These are phyloP conservation scores for Calcarius lapponicus DNA, from an alignment of 2,797 vertebrate genomes.

Conservation along the genomic window DNA sequence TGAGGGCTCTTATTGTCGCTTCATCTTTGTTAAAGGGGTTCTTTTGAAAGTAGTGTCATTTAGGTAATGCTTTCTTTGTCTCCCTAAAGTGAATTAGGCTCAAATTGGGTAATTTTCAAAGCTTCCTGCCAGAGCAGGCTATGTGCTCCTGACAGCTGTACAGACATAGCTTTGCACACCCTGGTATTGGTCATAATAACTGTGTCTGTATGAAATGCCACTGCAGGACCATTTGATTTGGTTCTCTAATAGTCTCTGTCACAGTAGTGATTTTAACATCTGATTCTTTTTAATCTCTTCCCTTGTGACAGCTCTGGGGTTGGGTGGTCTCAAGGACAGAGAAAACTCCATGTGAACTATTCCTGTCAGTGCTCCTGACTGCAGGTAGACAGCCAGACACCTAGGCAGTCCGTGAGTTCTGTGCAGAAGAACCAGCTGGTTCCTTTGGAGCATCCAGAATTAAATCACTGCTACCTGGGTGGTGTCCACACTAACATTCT, in stretches of 20 bases:
- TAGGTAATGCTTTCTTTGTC: not conserved
- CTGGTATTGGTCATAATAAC: not conserved
- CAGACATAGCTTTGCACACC: not conserved
- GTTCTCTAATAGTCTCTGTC: not conserved
- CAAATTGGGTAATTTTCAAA: not conserved
- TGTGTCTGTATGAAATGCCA: not conserved
- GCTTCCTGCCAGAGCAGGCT: not conserved
- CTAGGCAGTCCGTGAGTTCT: rapidly evolving
- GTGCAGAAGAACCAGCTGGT: not conserved
- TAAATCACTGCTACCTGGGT: not conserved
- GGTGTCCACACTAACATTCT: not conserved
- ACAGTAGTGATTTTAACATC: not conserved
- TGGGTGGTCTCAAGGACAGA: not conserved
- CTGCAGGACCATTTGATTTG: not conserved
- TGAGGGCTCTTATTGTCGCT: not conserved
- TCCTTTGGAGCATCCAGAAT: not conserved
- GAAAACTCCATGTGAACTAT: rapidly evolving
- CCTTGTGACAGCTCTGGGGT: not conserved
- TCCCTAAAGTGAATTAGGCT: not conserved
- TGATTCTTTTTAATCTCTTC: not conserved
- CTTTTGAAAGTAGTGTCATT: not conserved
- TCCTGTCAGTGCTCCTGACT: not conserved
- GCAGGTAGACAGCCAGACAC: not conserved
- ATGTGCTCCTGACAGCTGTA: not conserved
- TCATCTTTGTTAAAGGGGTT: not conserved